Percentiles rank a stretch among this genome's conserved stretches.
phyloP scores from a whole-genome alignment of 92 coral and sea anemone genomes.

The Blastomussa wellsi region DNA sequence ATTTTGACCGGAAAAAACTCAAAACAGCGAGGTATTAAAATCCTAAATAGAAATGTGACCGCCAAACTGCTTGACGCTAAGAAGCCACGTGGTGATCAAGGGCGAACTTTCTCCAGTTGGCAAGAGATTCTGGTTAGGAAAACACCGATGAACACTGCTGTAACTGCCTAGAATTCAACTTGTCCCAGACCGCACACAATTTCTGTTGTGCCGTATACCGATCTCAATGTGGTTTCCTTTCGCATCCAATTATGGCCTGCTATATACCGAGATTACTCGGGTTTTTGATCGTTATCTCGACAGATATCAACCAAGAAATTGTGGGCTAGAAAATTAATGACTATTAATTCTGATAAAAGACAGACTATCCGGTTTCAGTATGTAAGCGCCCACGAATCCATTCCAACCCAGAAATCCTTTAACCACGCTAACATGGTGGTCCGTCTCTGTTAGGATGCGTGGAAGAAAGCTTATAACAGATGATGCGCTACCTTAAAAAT shows the following conservation, averaged over 20 bases:
- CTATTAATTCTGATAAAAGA: slow-evolving; percentile 34
- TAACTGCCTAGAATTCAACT: background rate
- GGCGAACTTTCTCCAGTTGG: background rate
- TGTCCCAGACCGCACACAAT: slow-evolving; percentile 22
- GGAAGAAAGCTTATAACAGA: background rate
- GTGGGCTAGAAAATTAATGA: slow-evolving; percentile 22
- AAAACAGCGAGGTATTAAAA: slow-evolving; percentile 10
- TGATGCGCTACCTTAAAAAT: background rate
- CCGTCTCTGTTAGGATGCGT: background rate
- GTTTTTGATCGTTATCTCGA: slow-evolving; percentile 38
- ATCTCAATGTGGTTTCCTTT: slow-evolving; percentile 13
- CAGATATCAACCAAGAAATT: slow-evolving; percentile 28
- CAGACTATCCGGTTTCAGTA: slow-evolving; percentile 45
- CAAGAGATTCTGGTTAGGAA: background rate
- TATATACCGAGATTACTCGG: slow-evolving; percentile 21
- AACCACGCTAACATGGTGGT: slow-evolving; percentile 37
- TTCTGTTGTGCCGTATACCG: background rate
- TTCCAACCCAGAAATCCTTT: slow-evolving; percentile 23
- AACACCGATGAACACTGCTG: background rate
- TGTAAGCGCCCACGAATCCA: slow-evolving; percentile 35
- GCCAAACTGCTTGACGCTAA: slow-evolving; percentile 2
- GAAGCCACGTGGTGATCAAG: background rate
- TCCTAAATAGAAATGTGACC: slow-evolving; percentile 27
- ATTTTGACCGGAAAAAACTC: slow-evolving; percentile 34
- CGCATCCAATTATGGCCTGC: slow-evolving; percentile 44